These are phyloP conservation scores for Falco rusticolus DNA, from an alignment of 2,797 vertebrate species.

Conservation along the genomic window DNA sequence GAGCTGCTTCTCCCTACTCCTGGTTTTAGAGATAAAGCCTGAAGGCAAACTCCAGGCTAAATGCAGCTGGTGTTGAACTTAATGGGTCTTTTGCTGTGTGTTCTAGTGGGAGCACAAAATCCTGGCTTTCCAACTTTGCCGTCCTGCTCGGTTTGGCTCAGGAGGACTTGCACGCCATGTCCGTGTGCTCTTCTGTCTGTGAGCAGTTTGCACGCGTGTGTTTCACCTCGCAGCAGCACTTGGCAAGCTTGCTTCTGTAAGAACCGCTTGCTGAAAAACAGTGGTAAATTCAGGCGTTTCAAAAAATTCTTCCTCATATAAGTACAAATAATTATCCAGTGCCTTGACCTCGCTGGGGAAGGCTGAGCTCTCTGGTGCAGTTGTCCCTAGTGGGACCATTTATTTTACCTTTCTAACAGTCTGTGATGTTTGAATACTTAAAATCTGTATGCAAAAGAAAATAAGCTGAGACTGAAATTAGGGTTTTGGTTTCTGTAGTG, in stretches of 20 bases:
- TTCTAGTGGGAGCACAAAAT: rapidly evolving
- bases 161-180: neutral
- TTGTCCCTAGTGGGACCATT: neutral
- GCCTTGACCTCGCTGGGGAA: neutral
- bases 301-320: neutral
- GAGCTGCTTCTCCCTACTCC: neutral
- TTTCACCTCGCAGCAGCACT: neutral
- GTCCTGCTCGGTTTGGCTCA: neutral
- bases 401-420: neutral
- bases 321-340: neutral
- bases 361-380: neutral
- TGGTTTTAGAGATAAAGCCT: neutral
- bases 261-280: neutral
- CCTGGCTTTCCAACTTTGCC: neutral
- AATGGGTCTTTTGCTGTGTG: rapidly evolving
- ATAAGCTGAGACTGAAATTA: neutral
- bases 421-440: neutral
- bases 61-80: neutral
- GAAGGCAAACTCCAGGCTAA: neutral
- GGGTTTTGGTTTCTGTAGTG: neutral
- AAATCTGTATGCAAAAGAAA: neutral
- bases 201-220: neutral
- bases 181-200: neutral
- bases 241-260: neutral
- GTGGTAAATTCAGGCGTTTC: neutral